Base-by-base conservation (phyloP, 1,140 invertebrate genomes). In the Druon quercuslanigerum region DNA sequence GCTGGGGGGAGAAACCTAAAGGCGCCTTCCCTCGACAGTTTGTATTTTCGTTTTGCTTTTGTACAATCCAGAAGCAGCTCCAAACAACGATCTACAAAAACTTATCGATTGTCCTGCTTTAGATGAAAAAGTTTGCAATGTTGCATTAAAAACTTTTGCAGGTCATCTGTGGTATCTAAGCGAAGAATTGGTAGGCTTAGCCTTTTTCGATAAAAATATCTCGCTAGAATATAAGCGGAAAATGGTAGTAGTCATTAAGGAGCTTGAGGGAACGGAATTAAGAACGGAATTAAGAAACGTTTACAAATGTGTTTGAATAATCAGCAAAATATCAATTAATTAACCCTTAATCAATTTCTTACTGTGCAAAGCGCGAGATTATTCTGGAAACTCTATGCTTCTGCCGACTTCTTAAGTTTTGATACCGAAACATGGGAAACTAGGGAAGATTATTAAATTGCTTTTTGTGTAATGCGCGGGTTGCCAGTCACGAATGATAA, bases 1-100 rank as follows among this genome's bases (percentile, higher is more conserved):
- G 1, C 20, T 25, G 20, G 20, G 20, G 20, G 20, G n/a, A n/a
- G n/a, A 2, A 3, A 1, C 20, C 20, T 25, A 25, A 25, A 25
- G 20, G 20, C 20, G 3, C n/a, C n/a, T n/a, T n/a, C n/a, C n/a
- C n/a, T n/a, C n/a, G 16, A 19, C 76, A 20, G 25, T 79, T 54
- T 77, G 78, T 66, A 56, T 79, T 73, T 79, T 77, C 71, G 51
- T 77, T 52, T 17, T 77, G 14, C 33, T 12, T 8, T 60, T 76
- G 4, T 76, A 54, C 4, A 56, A n/a, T 6, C 6, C 72, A 16
- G 8, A 71, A 3, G 56, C 33, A 14, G 52, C 54, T n/a, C 78
- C 78, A 13, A 60, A 71, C n/a, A 71, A 75, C 50, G 74, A 79
- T 72, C 60, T 40, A 40, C 40, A 40, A 40, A 40, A 40, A 0